These are phyloP conservation scores for Paratilapia polleni DNA, from an alignment of 2,113 vertebrate species.

Conservation along the genomic window DNA sequence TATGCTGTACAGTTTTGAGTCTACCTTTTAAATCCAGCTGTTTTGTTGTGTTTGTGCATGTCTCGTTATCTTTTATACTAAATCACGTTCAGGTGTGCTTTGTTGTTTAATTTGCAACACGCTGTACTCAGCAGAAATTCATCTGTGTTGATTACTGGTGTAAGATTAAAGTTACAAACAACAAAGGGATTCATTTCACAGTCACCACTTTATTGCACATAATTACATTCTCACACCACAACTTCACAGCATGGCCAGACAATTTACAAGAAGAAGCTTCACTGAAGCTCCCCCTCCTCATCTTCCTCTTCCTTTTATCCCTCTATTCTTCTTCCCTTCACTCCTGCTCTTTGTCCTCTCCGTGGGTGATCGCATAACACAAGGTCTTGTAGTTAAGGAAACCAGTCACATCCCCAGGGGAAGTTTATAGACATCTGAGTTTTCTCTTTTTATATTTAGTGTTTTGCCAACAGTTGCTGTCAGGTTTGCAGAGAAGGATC, in stretches of 20 bases:
- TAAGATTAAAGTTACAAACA: constrained; percentile 55
- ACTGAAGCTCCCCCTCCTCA: neutral
- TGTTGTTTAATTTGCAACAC: constrained; percentile 20
- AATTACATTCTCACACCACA: constrained; percentile 36
- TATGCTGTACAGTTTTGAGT: neutral
- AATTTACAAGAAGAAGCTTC: constrained; percentile 23
- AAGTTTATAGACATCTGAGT: constrained; percentile 86
- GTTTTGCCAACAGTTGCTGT: constrained; percentile 1
- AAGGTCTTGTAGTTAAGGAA: constrained; percentile 86
- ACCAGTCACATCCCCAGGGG: constrained; percentile 81
- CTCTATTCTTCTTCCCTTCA: neutral
- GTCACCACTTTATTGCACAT: constrained; percentile 41
- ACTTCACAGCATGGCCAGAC: constrained; percentile 26
- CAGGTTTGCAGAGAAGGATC: constrained; percentile 29
- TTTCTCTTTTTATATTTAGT: constrained; percentile 47
- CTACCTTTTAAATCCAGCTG: neutral
- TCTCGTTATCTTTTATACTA: constrained; percentile 38
- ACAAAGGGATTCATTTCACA: constrained; percentile 47
- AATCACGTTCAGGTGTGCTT: constrained; percentile 23
- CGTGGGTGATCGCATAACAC: constrained; percentile 84
- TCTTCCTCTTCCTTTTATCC: constrained; percentile 8
- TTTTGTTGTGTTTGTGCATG: constrained; percentile 22
- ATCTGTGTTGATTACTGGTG: constrained; percentile 24
- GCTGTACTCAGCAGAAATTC: constrained; percentile 24
- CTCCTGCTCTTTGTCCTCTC: constrained; percentile 48